These are phyloP conservation scores for Physocephala rufipes DNA, from an alignment of 2,888 invertebrate species.

Conservation along the genomic window DNA sequence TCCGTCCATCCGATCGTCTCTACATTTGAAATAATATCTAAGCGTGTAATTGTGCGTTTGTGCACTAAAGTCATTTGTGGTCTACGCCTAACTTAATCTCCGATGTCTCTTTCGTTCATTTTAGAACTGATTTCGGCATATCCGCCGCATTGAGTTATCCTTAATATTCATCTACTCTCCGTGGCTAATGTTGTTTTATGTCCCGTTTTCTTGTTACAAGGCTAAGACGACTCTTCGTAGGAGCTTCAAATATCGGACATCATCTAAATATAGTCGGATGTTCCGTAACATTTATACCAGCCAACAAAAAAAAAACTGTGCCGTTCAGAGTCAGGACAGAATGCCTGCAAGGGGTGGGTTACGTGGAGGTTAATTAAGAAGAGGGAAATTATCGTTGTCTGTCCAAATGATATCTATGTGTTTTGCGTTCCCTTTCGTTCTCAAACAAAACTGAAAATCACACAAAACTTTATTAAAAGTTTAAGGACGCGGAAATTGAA, in stretches of 20 bases:
- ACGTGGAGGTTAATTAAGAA: too few species aligned
- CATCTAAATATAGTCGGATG: neutral
- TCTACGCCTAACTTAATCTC: constrained; percentile 8
- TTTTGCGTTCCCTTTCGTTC: too few species aligned
- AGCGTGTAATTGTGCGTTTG: neutral
- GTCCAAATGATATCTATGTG: too few species aligned
- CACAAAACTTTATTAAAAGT: too few species aligned
- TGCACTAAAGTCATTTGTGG: neutral
- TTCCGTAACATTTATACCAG: neutral
- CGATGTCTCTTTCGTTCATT: neutral
- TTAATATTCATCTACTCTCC: constrained; percentile 16
- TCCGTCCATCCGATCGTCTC: neutral
- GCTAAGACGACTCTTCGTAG: too few species aligned
- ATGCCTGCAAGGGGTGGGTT: too few species aligned
- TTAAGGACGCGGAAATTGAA: too few species aligned
- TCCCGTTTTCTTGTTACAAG: too few species aligned
- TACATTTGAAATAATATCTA: neutral
- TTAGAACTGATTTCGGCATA: neutral
- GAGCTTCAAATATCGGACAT: neutral
- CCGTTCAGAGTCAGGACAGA: neutral
- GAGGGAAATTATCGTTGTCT: too few species aligned
- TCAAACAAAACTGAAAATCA: too few species aligned
- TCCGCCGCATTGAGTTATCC: constrained; percentile 5
- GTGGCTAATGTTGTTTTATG: neutral
- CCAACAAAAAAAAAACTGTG: neutral